phyloP scores from a whole-genome alignment of 2,797 vertebrate species.

The Podarcis lilfordi region DNA sequence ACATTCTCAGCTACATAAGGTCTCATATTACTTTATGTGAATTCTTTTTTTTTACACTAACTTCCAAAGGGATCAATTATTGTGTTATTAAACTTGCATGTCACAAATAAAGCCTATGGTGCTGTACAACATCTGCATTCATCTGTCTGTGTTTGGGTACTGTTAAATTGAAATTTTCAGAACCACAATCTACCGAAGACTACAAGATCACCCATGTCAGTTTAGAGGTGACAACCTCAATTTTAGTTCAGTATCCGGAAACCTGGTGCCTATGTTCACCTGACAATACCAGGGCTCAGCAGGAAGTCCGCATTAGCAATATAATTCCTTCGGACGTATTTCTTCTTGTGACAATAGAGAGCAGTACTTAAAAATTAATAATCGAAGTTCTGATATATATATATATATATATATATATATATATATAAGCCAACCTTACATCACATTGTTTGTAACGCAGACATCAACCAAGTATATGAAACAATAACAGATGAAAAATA shows the following conservation, averaged over 20 bases:
- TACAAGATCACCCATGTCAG: not conserved
- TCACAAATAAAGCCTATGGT: conserved; percentile 19
- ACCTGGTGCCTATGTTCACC: not conserved
- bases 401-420: too few relatives aligned
- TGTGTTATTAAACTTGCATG: not conserved
- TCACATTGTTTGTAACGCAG: not conserved
- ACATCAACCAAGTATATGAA: not conserved
- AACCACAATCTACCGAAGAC: not conserved
- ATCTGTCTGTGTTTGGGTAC: not conserved
- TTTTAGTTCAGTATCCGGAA: not conserved
- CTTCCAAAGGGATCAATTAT: conserved; percentile 3
- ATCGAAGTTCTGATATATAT: not conserved
- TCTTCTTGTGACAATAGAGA: not conserved
- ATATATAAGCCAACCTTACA: not conserved
- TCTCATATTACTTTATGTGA: not conserved
- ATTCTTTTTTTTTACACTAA: not conserved
- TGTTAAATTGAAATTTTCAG: not conserved
- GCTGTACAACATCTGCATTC: not conserved
- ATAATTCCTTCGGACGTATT: not conserved
- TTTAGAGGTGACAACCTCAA: not conserved
- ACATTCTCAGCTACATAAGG: not conserved
- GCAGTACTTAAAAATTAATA: not conserved
- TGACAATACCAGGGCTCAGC: not conserved
- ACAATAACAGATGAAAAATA: not conserved
- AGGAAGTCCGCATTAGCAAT: not conserved